Conservation (phyloP, 2,797 vertebrate genomes). For the Antennarius maculatus region DNA sequence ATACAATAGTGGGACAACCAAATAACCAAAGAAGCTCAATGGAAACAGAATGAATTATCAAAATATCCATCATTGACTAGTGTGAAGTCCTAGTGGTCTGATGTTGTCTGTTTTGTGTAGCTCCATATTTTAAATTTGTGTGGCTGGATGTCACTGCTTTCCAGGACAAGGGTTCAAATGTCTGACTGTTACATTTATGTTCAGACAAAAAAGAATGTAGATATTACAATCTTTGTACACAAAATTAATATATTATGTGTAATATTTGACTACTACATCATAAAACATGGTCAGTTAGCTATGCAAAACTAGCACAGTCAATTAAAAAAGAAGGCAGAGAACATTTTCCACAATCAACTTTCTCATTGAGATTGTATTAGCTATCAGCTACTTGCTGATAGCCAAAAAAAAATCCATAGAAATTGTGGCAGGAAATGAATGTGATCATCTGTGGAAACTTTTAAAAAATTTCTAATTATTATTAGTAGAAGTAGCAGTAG, state of each 20-base stretch:
- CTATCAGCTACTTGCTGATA: constrained; percentile 36
- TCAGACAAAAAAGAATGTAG: constrained; percentile 83
- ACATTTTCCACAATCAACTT: constrained; percentile 51
- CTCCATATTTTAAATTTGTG: constrained; percentile 18
- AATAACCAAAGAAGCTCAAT: constrained; percentile 22
- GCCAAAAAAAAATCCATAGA: background rate
- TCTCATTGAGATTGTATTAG: constrained; percentile 44
- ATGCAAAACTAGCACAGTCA: constrained; percentile 43
- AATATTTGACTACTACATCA: constrained; percentile 17
- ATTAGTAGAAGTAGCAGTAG: no score
- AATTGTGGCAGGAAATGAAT: constrained; percentile 50
- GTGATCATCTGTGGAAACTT: constrained; percentile 50
- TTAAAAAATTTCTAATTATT: no score
- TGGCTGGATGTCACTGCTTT: constrained; percentile 30
- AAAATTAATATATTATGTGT: no score
- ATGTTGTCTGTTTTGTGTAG: constrained; percentile 22
- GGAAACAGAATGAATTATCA: constrained; percentile 68
- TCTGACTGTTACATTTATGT: constrained; percentile 86
- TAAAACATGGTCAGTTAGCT: constrained; percentile 84
- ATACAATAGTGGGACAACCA: constrained; percentile 81
- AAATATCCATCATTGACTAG: constrained; percentile 55
- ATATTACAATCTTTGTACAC: no score
- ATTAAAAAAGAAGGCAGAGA: no score
- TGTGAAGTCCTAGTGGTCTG: constrained; percentile 21
- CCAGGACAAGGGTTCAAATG: constrained; percentile 39